Evolutionary conservation across 2,797 vertebrate species (phyloP), one percentile per base, ranked within the genome.

Genomic region (Tapirus indicus): DNA sequence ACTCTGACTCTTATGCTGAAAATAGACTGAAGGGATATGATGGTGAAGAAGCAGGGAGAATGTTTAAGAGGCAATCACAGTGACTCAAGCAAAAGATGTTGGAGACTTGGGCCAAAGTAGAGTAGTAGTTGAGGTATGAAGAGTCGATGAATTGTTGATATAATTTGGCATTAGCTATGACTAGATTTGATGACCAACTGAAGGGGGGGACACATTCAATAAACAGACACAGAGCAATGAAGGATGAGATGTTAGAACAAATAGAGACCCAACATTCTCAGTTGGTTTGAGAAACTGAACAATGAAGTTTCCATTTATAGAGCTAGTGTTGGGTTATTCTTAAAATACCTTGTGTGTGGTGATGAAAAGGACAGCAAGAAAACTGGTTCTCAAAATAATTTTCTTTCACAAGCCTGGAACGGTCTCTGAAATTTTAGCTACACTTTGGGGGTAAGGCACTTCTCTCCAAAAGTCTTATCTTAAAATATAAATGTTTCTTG

Each of bases 401-500:
- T 77, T 71, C 35, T 78, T 89, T 74, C n/a, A 68, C 17, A n/a
- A n/a, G 3, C 11, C 10, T 47, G 21, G 29, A 56, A 38, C 1
- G 12, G 35, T 74, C 11, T 52, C 52, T 49, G 38, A 72, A 60
- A 66, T 32, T 83, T 83, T 91, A 80, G 12, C 23, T 66, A 8
- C 2, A 60, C 3, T 93, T 90, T 66, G 35, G 9, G 10, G 93
- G n/a, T 58, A 60, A 58, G 4, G 4, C 11, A 74, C 72, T 52
- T 91, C 90, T 91, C 64, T 84, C 75, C 23, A 69, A 38, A 91
- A 8, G 1, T 12, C 5, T 89, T 80, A 29, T n/a, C 32, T 75
- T 90, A 62, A 86, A 94, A 86, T 74, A 75, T 23, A 72, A 54
- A 17, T 21, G 1, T 58, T 90, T 95, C 1, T 72, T 72, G 5